Evolutionary conservation across 2,113 vertebrate genomes (phyloP).

Genomic region (Python bivittatus): DNA sequence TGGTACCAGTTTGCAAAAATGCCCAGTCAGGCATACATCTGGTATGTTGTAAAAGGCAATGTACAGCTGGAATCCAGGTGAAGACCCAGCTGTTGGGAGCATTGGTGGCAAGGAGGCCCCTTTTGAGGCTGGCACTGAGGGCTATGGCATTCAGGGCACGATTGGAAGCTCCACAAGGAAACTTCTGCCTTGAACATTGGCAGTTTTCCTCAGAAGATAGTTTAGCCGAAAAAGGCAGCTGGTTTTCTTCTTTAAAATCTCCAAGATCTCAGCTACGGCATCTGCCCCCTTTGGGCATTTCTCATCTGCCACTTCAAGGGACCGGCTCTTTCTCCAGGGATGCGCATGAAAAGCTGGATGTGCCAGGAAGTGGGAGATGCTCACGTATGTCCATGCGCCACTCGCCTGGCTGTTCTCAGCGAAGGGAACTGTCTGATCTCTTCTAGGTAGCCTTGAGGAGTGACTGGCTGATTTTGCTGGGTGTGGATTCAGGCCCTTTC

Average conservation of each 20-base stretch:
- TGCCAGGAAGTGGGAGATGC: not conserved
- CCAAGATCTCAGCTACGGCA: not conserved
- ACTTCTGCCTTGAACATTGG: not conserved
- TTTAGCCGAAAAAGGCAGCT: not conserved
- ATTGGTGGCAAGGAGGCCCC: not conserved
- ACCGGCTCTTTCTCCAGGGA: not conserved
- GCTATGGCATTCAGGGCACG: not conserved
- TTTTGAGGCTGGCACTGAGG: not conserved
- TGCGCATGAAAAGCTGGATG: rapidly evolving
- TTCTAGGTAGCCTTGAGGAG: too few species aligned
- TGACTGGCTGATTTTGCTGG: not conserved
- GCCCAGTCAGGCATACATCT: rapidly evolving
- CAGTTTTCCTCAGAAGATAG: too few species aligned
- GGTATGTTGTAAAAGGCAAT: not conserved
- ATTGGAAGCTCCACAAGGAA: too few species aligned
- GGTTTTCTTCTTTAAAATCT: not conserved
- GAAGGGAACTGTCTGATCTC: not conserved
- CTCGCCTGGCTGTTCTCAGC: not conserved
- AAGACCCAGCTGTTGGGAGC: not conserved
- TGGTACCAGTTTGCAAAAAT: not conserved
- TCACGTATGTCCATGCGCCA: rapidly evolving
- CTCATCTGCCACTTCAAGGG: not conserved
- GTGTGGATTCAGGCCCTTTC: too few species aligned
- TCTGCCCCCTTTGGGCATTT: not conserved
- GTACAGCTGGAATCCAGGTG: not conserved